phyloP scores from a whole-genome alignment of 2,888 invertebrate species.

The Tribolium freemani region DNA sequence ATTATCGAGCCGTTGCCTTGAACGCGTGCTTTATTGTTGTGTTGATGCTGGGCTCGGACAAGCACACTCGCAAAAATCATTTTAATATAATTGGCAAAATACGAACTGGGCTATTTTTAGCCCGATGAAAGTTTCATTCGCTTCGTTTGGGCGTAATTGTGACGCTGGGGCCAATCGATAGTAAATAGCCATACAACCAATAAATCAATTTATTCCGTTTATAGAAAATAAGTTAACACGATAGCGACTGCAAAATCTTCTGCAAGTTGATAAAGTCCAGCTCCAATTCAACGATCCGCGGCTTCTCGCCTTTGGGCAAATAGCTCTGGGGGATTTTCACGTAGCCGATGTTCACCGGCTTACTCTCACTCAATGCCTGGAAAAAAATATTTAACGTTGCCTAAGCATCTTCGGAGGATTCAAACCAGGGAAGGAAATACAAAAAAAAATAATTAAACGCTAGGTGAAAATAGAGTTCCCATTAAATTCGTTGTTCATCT shows the following conservation, averaged over 20 bases:
- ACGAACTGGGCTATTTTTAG: not conserved
- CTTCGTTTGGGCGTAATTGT: not conserved
- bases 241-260: slow-evolving; percentile 59
- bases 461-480: too few relatives aligned
- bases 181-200: not conserved
- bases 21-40: not conserved
- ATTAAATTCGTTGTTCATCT: too few relatives aligned
- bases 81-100: not conserved
- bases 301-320: slow-evolving; percentile 57
- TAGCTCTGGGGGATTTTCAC: slow-evolving; percentile 64
- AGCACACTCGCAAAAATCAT: not conserved
- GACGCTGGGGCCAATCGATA: not conserved
- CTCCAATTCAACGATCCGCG: slow-evolving; percentile 62
- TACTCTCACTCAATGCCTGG: slow-evolving; percentile 65
- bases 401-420: too few relatives aligned
- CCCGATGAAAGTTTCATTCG: not conserved
- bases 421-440: too few relatives aligned
- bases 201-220: not conserved
- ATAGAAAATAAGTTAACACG: slow-evolving; percentile 24
- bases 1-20: not conserved
- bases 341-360: slow-evolving; percentile 64
- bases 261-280: slow-evolving; percentile 64
- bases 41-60: not conserved
- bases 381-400: slow-evolving; percentile 43
- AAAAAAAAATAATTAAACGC: too few relatives aligned